Base-by-base conservation (phyloP, 2,797 vertebrate genomes). In the Sebastes nivosus region DNA sequence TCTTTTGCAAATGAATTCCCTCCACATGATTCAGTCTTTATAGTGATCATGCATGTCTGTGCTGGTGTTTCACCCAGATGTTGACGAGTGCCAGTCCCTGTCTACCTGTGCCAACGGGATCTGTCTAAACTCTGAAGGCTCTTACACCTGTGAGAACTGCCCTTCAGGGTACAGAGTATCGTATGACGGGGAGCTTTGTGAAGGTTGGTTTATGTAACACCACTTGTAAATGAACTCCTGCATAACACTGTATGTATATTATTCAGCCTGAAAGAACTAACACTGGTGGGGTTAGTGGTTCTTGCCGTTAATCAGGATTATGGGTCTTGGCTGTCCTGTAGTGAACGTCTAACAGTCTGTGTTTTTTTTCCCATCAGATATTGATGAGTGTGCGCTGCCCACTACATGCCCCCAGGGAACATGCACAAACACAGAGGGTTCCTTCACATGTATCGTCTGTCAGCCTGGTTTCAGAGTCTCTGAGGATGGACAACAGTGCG, bases 41-140 rank as follows among this genome's bases (percentile, higher is more conserved):
- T 10, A 42, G 34, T 60, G 67, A 78, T 50, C 36, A 14, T 59
- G 22, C 29, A 30, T 86, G 58, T 75, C 52, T 83, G 25, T 81
- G 76, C 57, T 57, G 36, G 29, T 82, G 24, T 81, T 67, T 84
- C 60, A 0, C 70, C 30, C 81, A 96, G 95, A 96, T 92, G 74
- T 96, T 25, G 94, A 96, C 8, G 95, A 96, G 83, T 96, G 95
- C 92, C 93, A 90, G 84, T 86, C 82, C 71, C 69, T 87, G 50
- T 89, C 46, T 88, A 91, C 91, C 72, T 99, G 97, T 87, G 92
- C 94, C 63, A 94, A 95, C 0, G 95, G 96, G 82, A 96, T 97
- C 91, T 99, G 97, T 92, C 89, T 97, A 64, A 98, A 98, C 88
- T 95, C 95, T 0, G 95, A 97, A 67, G 97, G 97, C 67, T 98